phyloP scores from a whole-genome alignment of 2,888 invertebrate genomes.

The Lochmaea capreae region DNA sequence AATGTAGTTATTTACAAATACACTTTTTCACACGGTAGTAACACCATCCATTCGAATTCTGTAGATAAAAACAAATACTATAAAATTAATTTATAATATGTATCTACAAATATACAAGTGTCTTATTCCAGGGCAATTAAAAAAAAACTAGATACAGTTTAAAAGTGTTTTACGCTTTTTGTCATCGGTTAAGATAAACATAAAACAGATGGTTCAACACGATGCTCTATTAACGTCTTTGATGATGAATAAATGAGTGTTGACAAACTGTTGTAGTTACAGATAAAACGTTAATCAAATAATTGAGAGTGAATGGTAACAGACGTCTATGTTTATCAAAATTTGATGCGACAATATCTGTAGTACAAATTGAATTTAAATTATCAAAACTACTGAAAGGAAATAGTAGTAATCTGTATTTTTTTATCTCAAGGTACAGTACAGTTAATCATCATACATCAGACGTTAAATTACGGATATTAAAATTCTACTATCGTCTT shows the following conservation, averaged over 20 bases:
- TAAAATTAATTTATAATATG: slow-evolving; percentile 11
- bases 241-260: not conserved
- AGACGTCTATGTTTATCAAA: not conserved
- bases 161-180: slow-evolving; percentile 6
- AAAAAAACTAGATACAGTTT: slow-evolving; percentile 12
- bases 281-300: not conserved
- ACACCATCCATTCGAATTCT: not conserved
- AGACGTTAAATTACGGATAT: too few species aligned
- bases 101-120: slow-evolving; percentile 12
- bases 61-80: slow-evolving; percentile 14
- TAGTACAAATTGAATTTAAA: not conserved
- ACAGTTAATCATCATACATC: too few species aligned
- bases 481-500: not conserved
- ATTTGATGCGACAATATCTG: not conserved
- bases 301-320: not conserved
- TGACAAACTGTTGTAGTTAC: not conserved
- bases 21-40: not conserved
- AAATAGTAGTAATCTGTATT: too few species aligned
- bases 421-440: too few species aligned
- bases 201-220: slow-evolving; percentile 8
- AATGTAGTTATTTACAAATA: not conserved
- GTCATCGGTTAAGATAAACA: slow-evolving; percentile 9
- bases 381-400: too few species aligned
- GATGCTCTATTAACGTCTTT: slow-evolving; percentile 4
- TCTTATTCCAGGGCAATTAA: slow-evolving; percentile 6